Evolutionary conservation across 2,888 invertebrate species (phyloP).

Genomic region (Tetranychus truncatus): DNA sequence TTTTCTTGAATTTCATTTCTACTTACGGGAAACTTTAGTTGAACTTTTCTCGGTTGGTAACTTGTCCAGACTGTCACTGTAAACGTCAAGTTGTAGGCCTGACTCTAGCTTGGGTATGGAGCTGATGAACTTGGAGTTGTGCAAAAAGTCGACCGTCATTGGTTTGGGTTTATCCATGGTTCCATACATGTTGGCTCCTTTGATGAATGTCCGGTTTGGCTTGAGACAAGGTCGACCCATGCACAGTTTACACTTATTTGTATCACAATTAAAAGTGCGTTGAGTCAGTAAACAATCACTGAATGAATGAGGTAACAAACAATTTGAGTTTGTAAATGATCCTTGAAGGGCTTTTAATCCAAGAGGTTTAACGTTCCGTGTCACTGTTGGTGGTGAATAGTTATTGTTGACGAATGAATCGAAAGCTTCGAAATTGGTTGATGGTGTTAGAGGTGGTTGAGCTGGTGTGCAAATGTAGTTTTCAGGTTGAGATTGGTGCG

Average conservation of each 20-base stretch:
- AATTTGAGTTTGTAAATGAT: too few species aligned
- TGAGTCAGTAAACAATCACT: not conserved
- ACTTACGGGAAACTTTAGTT: not conserved
- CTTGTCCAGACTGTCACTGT: not conserved
- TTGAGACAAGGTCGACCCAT: not conserved
- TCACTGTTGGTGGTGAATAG: too few species aligned
- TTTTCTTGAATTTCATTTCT: not conserved
- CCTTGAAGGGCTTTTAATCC: too few species aligned
- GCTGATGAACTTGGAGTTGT: not conserved
- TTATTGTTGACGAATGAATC: too few species aligned
- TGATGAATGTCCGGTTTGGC: not conserved
- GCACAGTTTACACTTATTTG: not conserved
- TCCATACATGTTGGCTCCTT: not conserved
- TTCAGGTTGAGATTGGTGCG: too few species aligned
- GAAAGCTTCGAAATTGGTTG: too few species aligned
- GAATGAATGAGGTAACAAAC: not conserved
- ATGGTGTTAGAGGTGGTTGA: too few species aligned
- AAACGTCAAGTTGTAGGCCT: too few species aligned
- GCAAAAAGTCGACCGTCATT: not conserved
- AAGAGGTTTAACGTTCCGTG: too few species aligned
- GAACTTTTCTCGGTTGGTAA: not conserved
- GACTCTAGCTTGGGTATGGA: not conserved
- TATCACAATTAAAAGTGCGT: not conserved
- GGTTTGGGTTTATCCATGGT: not conserved
- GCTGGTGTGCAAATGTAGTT: too few species aligned